Conservation (phyloP, 2,113 vertebrate species). For the Rhabdomys dilectus region DNA sequence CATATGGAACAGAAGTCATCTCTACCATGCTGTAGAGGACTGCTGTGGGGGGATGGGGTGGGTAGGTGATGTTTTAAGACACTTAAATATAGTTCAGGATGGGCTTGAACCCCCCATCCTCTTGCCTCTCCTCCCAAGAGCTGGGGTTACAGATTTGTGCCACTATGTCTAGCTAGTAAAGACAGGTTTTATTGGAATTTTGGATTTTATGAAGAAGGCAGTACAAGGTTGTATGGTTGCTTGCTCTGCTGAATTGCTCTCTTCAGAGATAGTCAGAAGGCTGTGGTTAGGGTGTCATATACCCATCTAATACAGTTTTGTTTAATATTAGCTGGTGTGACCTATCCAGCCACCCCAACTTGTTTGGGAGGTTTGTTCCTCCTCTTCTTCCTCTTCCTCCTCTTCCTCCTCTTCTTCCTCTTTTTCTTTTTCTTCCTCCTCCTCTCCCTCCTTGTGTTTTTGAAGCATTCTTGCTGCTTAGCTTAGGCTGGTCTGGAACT, state of each 20-base stretch:
- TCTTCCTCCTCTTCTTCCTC: not conserved
- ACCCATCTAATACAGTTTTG: not conserved
- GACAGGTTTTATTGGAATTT: conserved; percentile 19
- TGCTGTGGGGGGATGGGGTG: not conserved
- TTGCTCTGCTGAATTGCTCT: not conserved
- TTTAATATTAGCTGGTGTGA: not conserved
- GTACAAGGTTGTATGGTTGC: not conserved
- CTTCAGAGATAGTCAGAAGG: not conserved
- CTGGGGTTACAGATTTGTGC: not conserved
- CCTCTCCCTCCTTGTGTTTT: not conserved
- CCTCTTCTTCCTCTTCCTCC: not conserved
- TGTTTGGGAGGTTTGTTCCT: not conserved
- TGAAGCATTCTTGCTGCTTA: not conserved
- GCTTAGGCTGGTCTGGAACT: not conserved
- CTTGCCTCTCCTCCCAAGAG: not conserved
- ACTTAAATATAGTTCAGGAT: no score
- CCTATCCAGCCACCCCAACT: not conserved
- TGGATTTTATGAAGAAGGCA: not conserved
- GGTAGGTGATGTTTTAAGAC: not conserved
- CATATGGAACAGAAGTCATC: not conserved
- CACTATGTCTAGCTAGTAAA: not conserved
- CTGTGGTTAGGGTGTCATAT: not conserved
- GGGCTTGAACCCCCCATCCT: not conserved
- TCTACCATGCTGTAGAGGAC: not conserved
- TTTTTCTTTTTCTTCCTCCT: no score